A percentile compares a stretch with the other conserved stretches of the same genome.
These are phyloP conservation scores for Anniella stebbinsi DNA, from an alignment of 2,797 vertebrate genomes.

Conservation along the genomic window DNA sequence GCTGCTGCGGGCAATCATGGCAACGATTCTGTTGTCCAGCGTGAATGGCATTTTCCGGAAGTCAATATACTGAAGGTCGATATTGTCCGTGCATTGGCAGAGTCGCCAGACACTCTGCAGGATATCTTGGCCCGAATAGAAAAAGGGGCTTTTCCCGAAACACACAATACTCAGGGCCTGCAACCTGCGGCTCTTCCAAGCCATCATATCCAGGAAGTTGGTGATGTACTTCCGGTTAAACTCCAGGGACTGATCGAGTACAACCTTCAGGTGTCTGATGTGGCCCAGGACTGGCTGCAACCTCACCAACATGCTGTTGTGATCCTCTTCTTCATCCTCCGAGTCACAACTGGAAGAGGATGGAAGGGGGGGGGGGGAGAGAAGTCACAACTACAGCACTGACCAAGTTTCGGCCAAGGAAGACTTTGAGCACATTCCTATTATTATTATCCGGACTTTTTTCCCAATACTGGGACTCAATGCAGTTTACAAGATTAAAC, in stretches of 20 bases:
- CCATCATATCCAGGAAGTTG: constrained; percentile 69
- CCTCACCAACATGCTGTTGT: constrained; percentile 39
- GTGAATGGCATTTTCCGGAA: constrained; percentile 82
- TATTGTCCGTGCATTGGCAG: constrained; percentile 59
- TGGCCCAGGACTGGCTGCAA: constrained; percentile 71
- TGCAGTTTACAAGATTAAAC: too few relatives aligned
- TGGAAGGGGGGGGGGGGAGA: neutral
- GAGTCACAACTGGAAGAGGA: constrained; percentile 75
- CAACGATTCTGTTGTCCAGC: constrained; percentile 75
- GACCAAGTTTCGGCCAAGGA: neutral
- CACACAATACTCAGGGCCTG: constrained; percentile 75
- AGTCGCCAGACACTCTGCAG: constrained; percentile 75
- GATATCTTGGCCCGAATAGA: constrained; percentile 83
- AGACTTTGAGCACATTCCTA: too few relatives aligned
- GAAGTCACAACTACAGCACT: neutral
- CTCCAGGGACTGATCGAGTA: constrained; percentile 75
- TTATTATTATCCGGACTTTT: too few relatives aligned
- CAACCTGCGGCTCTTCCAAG: constrained; percentile 60
- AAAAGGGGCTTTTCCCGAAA: constrained; percentile 80
- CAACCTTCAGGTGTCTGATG: constrained; percentile 78
- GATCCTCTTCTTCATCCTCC: constrained; percentile 66
- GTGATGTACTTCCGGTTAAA: constrained; percentile 71
- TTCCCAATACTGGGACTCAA: too few relatives aligned
- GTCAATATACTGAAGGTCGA: constrained; percentile 76
- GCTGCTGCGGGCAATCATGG: constrained; percentile 72